Evolutionary conservation across 2,888 invertebrate species (phyloP).

Genomic region (Gisinianus flammeolus): DNA sequence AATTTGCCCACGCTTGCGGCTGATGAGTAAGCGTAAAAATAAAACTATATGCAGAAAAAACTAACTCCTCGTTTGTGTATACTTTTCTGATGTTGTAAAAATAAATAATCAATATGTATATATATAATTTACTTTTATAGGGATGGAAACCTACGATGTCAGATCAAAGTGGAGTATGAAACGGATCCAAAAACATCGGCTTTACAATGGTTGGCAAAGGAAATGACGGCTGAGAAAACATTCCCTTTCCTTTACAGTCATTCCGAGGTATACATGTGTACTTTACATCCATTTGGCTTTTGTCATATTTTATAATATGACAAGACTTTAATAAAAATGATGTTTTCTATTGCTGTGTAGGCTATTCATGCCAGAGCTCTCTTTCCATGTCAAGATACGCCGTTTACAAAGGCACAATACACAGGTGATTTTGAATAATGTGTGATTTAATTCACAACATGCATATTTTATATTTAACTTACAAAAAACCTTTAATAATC

Average conservation of each 20-base stretch:
- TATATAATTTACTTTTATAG: not conserved
- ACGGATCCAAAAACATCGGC: conserved; percentile 79
- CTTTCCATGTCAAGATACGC: conserved; percentile 91
- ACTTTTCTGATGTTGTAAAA: not conserved
- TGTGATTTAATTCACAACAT: too few species aligned
- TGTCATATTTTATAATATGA: not conserved
- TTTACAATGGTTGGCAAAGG: conserved; percentile 84
- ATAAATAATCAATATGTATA: not conserved
- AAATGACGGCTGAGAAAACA: conserved; percentile 84
- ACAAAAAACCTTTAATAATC: too few species aligned
- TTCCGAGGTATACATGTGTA: not conserved
- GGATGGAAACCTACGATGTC: not conserved
- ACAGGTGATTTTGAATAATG: too few species aligned
- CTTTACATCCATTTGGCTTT: too few species aligned
- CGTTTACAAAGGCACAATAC: conserved; percentile 75
- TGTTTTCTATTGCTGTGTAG: conserved; percentile 62
- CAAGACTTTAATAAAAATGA: not conserved
- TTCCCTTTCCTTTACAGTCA: conserved; percentile 81
- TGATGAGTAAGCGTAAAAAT: conserved; percentile 12
- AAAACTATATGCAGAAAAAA: not conserved
- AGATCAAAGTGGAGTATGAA: conserved; percentile 72
- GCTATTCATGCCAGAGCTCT: conserved; percentile 89
- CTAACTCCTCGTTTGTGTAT: not conserved
- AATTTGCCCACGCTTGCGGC: conserved; percentile 62
- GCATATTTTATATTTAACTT: too few species aligned